These are phyloP conservation scores for Leptopilina drosophilae DNA, from an alignment of 2,888 invertebrate genomes.

Conservation along the genomic window DNA sequence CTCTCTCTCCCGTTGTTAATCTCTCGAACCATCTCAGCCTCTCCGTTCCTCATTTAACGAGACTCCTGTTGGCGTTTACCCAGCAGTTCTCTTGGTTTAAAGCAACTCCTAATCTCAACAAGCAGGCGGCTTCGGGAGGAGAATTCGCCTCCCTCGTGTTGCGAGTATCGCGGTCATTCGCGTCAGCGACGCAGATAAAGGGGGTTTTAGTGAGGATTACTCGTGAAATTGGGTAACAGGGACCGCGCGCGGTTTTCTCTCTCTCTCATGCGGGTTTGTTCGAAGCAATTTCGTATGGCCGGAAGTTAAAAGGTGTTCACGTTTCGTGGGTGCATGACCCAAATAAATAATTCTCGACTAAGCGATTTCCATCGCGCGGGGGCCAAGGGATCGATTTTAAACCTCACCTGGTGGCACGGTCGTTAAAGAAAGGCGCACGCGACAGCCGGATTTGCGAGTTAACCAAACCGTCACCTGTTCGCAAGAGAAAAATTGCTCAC, in stretches of 20 bases:
- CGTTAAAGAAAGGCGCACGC: slow-evolving; percentile 14
- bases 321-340: background rate
- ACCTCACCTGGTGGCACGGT: slow-evolving; percentile 5
- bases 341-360: slow-evolving; percentile 20
- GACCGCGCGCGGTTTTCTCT: background rate
- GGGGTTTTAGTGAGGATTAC: slow-evolving; percentile 31
- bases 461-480: slow-evolving; percentile 11
- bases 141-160: slow-evolving; percentile 26
- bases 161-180: slow-evolving; percentile 31
- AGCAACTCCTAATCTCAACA: slow-evolving; percentile 67
- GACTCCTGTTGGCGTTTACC: slow-evolving; percentile 59
- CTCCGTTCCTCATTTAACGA: slow-evolving; percentile 45
- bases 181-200: slow-evolving; percentile 39
- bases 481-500: slow-evolving; percentile 25
- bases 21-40: background rate
- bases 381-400: background rate
- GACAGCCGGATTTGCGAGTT: slow-evolving; percentile 8
- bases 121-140: slow-evolving; percentile 50
- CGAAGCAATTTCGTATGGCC: background rate
- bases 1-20: background rate
- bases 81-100: slow-evolving; percentile 63
- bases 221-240: slow-evolving; percentile 37
- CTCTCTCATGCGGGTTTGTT: background rate
- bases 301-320: slow-evolving; percentile 27
- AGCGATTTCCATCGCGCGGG: slow-evolving; percentile 8